Evolutionary conservation across 2,797 vertebrate species (phyloP).

Genomic region (Nannoperca australis): DNA sequence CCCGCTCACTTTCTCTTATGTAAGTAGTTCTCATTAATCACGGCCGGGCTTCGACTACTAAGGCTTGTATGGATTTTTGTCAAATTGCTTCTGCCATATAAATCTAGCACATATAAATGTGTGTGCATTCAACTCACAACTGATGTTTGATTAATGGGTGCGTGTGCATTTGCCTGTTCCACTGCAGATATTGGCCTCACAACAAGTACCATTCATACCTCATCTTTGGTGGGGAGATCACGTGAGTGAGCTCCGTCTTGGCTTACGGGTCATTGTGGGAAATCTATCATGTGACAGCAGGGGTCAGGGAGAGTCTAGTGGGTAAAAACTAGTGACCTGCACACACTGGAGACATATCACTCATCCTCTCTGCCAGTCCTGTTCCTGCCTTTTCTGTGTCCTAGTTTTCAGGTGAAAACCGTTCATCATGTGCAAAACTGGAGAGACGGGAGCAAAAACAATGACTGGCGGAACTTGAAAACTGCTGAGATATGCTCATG

Average conservation of each 20-base stretch:
- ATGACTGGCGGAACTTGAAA: constrained; percentile 16
- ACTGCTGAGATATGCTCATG: constrained; percentile 6
- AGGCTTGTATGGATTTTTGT: constrained; percentile 78
- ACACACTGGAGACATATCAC: constrained; percentile 45
- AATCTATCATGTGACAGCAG: constrained; percentile 58
- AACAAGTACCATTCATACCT: constrained; percentile 34
- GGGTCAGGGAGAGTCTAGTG: constrained; percentile 47
- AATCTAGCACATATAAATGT: constrained; percentile 77
- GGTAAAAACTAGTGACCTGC: constrained; percentile 62
- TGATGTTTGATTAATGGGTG: constrained; percentile 73
- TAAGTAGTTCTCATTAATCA: constrained; percentile 80
- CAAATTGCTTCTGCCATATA: constrained; percentile 80
- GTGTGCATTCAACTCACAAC: constrained; percentile 70
- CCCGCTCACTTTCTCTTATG: constrained; percentile 72
- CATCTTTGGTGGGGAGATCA: constrained; percentile 12
- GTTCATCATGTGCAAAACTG: constrained; percentile 29
- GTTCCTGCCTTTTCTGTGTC: constrained; percentile 4
- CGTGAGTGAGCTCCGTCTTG: constrained; percentile 18
- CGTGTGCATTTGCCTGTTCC: constrained; percentile 50
- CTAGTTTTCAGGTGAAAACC: constrained; percentile 32
- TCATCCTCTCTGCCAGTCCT: constrained; percentile 38
- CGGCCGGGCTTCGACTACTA: constrained; percentile 48
- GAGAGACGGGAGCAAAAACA: neutral
- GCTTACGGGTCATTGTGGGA: constrained; percentile 37
- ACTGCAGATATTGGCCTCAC: constrained; percentile 35